Evolutionary conservation across 2,797 vertebrate species (phyloP).

Genomic region (Hippopotamyrus pictus): DNA sequence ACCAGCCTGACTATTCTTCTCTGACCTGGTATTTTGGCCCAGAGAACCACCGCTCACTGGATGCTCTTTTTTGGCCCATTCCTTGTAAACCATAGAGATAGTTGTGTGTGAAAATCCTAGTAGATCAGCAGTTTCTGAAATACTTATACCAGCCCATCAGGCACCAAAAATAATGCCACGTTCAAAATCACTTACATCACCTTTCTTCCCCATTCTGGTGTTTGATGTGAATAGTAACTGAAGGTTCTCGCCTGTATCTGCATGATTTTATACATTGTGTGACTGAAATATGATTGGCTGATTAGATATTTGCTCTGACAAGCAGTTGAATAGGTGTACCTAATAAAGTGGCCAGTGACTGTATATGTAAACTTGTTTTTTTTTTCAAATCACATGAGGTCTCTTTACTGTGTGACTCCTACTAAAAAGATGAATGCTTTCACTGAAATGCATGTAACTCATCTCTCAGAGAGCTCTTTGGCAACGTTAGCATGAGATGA

Average conservation of each 20-base stretch:
- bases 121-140: not conserved
- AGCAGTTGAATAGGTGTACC: not conserved
- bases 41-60: not conserved
- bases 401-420: not conserved
- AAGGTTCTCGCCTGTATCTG: not conserved
- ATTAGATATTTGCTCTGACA: not conserved
- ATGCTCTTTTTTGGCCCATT: not conserved
- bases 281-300: not conserved
- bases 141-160: not conserved
- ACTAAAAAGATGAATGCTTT: not conserved
- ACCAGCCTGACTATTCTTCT: not conserved
- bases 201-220: not conserved
- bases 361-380: not conserved
- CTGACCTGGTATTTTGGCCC: not conserved
- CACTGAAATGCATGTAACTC: not conserved
- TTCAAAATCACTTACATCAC: not conserved
- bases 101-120: not conserved
- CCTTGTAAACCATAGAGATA: not conserved
- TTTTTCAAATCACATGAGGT: not conserved
- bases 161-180: not conserved
- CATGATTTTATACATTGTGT: not conserved
- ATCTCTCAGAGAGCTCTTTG: constrained; percentile 1
- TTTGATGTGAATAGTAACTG: not conserved
- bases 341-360: not conserved
- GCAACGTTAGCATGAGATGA: constrained; percentile 44